Evolutionary conservation across 2,113 vertebrate species (phyloP).

Genomic region (Proteles cristata): DNA sequence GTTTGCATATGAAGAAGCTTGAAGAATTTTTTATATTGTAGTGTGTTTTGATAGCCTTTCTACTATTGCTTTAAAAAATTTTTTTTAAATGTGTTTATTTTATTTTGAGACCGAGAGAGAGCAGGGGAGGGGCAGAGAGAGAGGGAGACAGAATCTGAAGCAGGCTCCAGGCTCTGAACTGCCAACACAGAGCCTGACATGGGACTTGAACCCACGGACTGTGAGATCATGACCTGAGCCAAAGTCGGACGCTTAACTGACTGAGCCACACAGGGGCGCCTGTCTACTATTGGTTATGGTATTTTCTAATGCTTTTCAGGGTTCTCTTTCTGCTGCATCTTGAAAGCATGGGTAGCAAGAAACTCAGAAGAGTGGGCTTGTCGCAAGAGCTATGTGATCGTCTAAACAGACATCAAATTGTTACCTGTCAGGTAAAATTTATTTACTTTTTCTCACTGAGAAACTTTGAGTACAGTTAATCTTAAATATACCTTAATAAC

Average conservation of each 20-base stretch:
- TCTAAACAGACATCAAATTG: conserved; percentile 87
- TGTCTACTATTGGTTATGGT: not conserved
- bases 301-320: conserved; percentile 44
- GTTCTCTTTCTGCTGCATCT: conserved; percentile 20
- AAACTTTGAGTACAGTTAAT: conserved; percentile 57
- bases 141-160: too few relatives aligned
- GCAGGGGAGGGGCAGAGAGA: too few relatives aligned
- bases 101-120: too few relatives aligned
- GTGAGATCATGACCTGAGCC: too few relatives aligned
- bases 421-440: conserved; percentile 88
- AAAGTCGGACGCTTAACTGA: too few relatives aligned
- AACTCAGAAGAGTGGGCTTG: conserved; percentile 87
- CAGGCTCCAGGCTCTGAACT: too few relatives aligned
- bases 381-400: conserved; percentile 88
- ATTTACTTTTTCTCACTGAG: conserved; percentile 24
- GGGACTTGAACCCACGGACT: too few relatives aligned
- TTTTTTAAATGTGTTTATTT: too few relatives aligned
- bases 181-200: too few relatives aligned
- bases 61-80: not conserved
- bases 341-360: conserved; percentile 86
- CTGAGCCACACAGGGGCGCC: too few relatives aligned
- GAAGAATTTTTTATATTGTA: conserved; percentile 18
- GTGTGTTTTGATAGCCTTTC: not conserved
- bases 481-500: conserved; percentile 34
- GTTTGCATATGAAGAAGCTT: not conserved